Conservation (phyloP, 2,888 invertebrate genomes). For the Athripsodes cinereus region DNA sequence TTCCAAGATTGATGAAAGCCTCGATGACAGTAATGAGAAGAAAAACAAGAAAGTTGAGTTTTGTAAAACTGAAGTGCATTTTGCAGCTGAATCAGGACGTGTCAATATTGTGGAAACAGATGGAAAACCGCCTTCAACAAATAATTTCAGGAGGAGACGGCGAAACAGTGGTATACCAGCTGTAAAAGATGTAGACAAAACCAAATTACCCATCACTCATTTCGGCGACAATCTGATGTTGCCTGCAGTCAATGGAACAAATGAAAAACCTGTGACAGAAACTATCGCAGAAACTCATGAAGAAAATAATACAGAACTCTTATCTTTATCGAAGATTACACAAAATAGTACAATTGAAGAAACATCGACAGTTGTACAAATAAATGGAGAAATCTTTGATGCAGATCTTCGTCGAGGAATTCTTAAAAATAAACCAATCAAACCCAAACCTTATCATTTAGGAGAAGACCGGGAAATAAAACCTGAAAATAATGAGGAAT, state of each 20-base stretch:
- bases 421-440: conserved; percentile 67
- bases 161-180: conserved; percentile 50
- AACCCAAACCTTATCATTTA: conserved; percentile 68
- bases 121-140: conserved; percentile 79
- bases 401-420: conserved; percentile 59
- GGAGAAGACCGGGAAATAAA: conserved; percentile 57
- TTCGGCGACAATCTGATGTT: conserved; percentile 51
- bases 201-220: conserved; percentile 53
- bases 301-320: conserved; percentile 26
- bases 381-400: conserved; percentile 30
- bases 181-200: conserved; percentile 39
- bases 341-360: conserved; percentile 22
- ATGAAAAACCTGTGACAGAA: conserved; percentile 5
- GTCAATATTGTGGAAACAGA: conserved; percentile 85
- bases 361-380: conserved; percentile 24
- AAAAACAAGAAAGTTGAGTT: conserved; percentile 74
- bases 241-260: neutral
- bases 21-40: conserved; percentile 40
- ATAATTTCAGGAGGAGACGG: conserved; percentile 67
- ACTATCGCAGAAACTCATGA: neutral
- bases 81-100: conserved; percentile 77
- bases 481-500: conserved; percentile 22
- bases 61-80: conserved; percentile 84
- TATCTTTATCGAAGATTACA: conserved; percentile 18
- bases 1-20: conserved; percentile 7